These are phyloP conservation scores for Drosophila nr. perissopoda DNA, from an alignment of 2,888 invertebrate species.

Conservation along the genomic window DNA sequence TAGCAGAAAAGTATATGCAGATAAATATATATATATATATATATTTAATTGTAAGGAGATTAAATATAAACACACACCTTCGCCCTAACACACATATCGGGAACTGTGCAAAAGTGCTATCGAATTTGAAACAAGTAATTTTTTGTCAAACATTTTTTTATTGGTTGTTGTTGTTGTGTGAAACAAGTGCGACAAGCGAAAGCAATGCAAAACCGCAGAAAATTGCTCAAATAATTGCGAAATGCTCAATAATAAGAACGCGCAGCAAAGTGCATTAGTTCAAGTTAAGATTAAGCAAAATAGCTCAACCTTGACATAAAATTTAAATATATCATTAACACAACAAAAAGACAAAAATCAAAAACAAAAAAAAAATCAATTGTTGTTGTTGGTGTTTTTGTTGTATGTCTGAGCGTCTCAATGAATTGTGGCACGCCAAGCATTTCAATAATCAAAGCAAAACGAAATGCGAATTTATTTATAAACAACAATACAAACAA, in stretches of 20 bases:
- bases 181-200: conserved; percentile 5
- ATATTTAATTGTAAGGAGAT: not conserved
- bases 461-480: conserved; percentile 41
- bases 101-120: conserved; percentile 16
- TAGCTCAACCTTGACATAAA: conserved; percentile 26
- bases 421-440: conserved; percentile 54
- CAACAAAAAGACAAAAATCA: conserved; percentile 2
- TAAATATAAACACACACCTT: not conserved
- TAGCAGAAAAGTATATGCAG: conserved; percentile 8
- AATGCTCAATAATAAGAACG: not conserved
- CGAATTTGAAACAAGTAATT: not conserved
- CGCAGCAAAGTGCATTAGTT: conserved; percentile 23
- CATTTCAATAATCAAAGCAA: conserved; percentile 57
- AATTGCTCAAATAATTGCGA: not conserved
- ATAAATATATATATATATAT: conserved; percentile 9
- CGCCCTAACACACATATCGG: not conserved
- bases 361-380: not conserved
- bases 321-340: conserved; percentile 12
- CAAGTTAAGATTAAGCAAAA: conserved; percentile 23
- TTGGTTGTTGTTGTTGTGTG: conserved; percentile 16
- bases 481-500: conserved; percentile 44
- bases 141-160: conserved; percentile 2
- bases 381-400: conserved; percentile 10
- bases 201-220: not conserved
- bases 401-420: conserved; percentile 4